Base-by-base conservation (phyloP, 2,888 invertebrate genomes). In the Coecobrya sp. region DNA sequence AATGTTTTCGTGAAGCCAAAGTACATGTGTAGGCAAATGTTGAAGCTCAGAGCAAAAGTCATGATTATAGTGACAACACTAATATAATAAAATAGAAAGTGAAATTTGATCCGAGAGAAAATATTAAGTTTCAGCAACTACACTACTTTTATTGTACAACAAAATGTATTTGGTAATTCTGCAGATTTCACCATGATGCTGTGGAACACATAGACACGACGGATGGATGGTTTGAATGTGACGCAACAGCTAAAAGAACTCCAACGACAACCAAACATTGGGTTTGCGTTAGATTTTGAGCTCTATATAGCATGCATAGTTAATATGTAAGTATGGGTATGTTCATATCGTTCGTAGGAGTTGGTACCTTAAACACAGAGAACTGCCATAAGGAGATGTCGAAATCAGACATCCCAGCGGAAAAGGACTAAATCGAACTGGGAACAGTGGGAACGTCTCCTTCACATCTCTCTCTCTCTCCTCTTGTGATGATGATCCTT, bases 331-430 rank as follows among this genome's bases (percentile, higher is more conserved):
- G 4, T 16, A 1, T 49, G 19, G 19, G 45, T 19, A 22, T n/a
- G 25, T 22, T 76, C 11, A 19, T 62, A 62, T 1, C 11, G 62
- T 10, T 65, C 49, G 49, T 49, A 49, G 22, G 25, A 73, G 59
- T 16, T 19, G 25, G 42, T 45, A 76, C n/a, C n/a, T 45, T 42
- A n/a, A n/a, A 22, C 62, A 62, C 19, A 30, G 81, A 81, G 76
- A 70, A 59, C 73, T 49, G 55, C 19, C 49, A 73, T 73, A 70
- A 65, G 27, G 76, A 92, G 84, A 88, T 92, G 92, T 92, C 92
- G 92, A 92, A 88, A 92, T 92, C 88, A 88, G 88, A 92, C 92
- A 82, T 92, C 88, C 92, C 88, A 85, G 52, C 73, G 88, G 88
- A 79, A 92, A 88, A 92, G 91, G 30, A 88, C 68, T 87, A 79